Evolutionary conservation across 2,113 vertebrate genomes (phyloP).

Genomic region (Tyto alba): DNA sequence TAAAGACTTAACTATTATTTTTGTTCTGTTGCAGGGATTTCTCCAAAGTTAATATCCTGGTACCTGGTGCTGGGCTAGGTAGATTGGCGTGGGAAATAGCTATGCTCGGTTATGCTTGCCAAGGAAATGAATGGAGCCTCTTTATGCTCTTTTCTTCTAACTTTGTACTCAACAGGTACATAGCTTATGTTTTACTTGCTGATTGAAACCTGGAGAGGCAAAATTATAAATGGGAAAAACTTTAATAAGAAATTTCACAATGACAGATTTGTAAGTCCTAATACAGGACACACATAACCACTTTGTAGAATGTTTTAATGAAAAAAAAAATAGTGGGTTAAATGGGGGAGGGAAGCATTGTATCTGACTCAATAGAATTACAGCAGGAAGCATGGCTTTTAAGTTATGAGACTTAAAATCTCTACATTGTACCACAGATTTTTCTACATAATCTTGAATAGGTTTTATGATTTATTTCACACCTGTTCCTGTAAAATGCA

Average conservation of each 20-base stretch:
- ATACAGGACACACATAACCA: not conserved
- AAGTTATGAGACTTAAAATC: not conserved
- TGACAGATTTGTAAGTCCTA: not conserved
- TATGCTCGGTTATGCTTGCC: constrained; percentile 91
- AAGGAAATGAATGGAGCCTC: constrained; percentile 99
- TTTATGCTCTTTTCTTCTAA: constrained; percentile 99
- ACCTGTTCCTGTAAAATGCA: not conserved
- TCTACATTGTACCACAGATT: not conserved
- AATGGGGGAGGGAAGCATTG: not conserved
- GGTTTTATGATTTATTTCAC: not conserved
- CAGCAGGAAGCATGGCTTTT: not conserved
- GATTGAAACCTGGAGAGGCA: not conserved
- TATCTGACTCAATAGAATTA: not conserved
- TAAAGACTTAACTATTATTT: constrained; percentile 69
- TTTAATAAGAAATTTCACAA: not conserved
- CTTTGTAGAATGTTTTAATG: not conserved
- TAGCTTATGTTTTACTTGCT: constrained; percentile 61
- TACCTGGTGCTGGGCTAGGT: constrained; percentile 96
- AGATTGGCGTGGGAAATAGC: constrained; percentile 98
- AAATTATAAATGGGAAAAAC: not conserved
- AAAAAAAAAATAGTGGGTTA: not conserved
- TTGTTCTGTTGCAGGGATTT: constrained; percentile 87
- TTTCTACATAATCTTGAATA: not conserved
- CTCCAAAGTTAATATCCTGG: constrained; percentile 92
- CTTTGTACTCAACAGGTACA: constrained; percentile 98